These are phyloP conservation scores for Setipinna tenuifilis DNA, from an alignment of 2,797 vertebrate genomes.

Conservation along the genomic window DNA sequence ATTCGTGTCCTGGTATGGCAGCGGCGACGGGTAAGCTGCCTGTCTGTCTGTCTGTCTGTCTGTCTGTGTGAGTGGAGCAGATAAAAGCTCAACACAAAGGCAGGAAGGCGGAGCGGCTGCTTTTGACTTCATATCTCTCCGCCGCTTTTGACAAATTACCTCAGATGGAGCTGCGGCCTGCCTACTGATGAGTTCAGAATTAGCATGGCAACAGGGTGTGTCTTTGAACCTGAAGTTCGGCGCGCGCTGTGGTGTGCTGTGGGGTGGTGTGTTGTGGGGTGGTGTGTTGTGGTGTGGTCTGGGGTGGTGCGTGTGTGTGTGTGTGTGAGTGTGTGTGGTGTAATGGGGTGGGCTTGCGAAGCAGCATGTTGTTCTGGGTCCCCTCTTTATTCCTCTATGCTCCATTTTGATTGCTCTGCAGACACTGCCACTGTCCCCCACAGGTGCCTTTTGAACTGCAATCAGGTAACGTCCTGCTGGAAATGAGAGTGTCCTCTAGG, in stretches of 20 bases:
- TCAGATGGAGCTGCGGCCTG: slow-evolving; percentile 29
- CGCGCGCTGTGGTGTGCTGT: not conserved
- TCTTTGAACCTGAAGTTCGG: slow-evolving; percentile 55
- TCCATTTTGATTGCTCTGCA: slow-evolving; percentile 22
- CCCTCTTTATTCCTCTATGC: slow-evolving; percentile 39
- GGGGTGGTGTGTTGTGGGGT: too few relatives aligned
- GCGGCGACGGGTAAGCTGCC: not conserved
- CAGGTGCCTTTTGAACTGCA: slow-evolving; percentile 53
- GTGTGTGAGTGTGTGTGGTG: too few relatives aligned
- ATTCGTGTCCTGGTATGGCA: not conserved
- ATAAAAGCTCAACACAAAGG: slow-evolving; percentile 24
- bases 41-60: slow-evolving; percentile 12
- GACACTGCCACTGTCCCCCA: slow-evolving; percentile 30
- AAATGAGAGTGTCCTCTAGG: slow-evolving; percentile 53
- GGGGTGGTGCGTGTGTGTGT: too few relatives aligned
- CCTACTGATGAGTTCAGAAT: slow-evolving; percentile 38
- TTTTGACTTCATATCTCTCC: slow-evolving; percentile 33
- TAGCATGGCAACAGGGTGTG: slow-evolving; percentile 48
- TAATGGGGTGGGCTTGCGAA: too few relatives aligned
- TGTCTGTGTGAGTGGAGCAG: slow-evolving; percentile 16
- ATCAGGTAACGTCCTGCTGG: slow-evolving; percentile 50
- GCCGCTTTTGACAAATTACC: slow-evolving; percentile 46
- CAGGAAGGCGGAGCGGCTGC: slow-evolving; percentile 4
- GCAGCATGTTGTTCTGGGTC: not conserved
- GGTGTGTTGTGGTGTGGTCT: too few relatives aligned